Percentiles rank a stretch among this genome's conserved stretches.
These are phyloP conservation scores for Pheosia tremula DNA, from an alignment of 2,888 invertebrate species.

Conservation along the genomic window DNA sequence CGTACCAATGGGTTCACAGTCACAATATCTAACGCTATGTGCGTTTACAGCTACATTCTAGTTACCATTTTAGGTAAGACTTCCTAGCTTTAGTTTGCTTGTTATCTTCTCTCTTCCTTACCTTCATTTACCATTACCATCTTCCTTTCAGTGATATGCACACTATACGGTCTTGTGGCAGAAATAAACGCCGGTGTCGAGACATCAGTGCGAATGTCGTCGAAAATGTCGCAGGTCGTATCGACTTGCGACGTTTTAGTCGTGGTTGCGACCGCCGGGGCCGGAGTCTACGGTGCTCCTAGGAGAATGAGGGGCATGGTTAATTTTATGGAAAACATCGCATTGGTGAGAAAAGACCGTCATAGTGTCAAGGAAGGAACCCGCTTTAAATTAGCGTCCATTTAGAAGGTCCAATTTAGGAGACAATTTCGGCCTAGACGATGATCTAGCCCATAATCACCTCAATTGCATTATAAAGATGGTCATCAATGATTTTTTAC, in stretches of 20 bases:
- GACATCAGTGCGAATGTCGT: conserved; percentile 82
- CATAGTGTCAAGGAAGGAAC: no score
- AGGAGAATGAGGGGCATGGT: conserved; percentile 79
- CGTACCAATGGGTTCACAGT: conserved; percentile 63
- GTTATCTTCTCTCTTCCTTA: no score
- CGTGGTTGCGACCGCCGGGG: conserved; percentile 78
- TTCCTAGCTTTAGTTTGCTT: not conserved
- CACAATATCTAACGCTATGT: conserved; percentile 70
- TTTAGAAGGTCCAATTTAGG: no score
- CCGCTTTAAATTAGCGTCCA: no score
- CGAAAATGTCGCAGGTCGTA: conserved; percentile 82
- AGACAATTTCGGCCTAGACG: no score
- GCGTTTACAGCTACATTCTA: conserved; percentile 72
- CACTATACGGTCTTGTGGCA: conserved; percentile 78
- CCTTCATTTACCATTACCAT: not conserved
- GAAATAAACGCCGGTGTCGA: conserved; percentile 82
- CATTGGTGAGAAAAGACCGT: conserved; percentile 57
- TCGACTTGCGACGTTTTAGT: conserved; percentile 84
- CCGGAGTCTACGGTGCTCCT: conserved; percentile 81
- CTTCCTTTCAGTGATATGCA: conserved; percentile 62
- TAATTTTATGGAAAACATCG: conserved; percentile 77
- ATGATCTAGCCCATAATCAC: no score
- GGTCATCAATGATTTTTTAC: no score
- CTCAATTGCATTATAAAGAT: no score
- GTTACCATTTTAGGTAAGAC: conserved; percentile 70